Conservation (phyloP, 2,797 vertebrate species). For the Mormyrus hasselquistii region DNA sequence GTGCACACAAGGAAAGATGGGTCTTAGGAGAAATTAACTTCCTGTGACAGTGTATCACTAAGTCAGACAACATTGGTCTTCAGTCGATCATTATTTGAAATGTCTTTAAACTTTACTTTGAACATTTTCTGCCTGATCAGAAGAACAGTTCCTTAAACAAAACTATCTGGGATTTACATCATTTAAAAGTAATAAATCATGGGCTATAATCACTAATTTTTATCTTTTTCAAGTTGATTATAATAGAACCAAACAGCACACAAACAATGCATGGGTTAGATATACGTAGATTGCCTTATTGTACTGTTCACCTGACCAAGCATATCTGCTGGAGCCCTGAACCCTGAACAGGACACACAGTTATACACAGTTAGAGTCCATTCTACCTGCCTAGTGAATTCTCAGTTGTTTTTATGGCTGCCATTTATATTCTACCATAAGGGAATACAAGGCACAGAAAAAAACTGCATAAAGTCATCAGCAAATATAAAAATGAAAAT, state of each 20-base stretch:
- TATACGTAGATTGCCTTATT: background rate
- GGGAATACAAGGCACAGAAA: background rate
- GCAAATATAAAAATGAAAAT: background rate
- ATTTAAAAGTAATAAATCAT: background rate
- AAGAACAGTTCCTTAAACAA: background rate
- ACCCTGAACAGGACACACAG: background rate
- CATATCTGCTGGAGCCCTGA: background rate
- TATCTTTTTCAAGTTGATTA: background rate
- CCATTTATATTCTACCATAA: background rate
- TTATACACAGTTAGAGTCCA: background rate
- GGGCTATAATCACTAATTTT: background rate
- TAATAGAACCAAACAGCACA: background rate
- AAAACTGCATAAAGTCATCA: background rate
- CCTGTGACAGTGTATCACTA: background rate
- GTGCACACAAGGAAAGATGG: constrained; percentile 23
- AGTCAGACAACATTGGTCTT: background rate
- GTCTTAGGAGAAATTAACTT: background rate
- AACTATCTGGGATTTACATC: background rate
- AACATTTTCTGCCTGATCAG: background rate
- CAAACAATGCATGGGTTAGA: background rate
- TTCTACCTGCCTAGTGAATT: background rate
- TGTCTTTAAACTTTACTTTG: background rate
- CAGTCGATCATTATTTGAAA: background rate
- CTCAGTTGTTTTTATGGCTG: background rate
- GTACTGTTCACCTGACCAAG: background rate